phyloP scores from a whole-genome alignment of 2,888 invertebrate genomes.

The Anorthoa munda region DNA sequence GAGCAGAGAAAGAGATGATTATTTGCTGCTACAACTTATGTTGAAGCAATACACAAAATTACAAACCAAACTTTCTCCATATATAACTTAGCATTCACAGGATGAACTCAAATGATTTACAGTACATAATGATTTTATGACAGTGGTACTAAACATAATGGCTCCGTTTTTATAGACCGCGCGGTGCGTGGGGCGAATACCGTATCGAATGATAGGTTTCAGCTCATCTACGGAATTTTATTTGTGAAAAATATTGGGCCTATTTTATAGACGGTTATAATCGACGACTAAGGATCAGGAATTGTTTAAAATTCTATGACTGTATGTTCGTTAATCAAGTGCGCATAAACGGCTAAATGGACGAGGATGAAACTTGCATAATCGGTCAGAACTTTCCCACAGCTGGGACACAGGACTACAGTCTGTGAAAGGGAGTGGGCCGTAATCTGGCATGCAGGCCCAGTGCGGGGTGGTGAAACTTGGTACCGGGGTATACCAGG shows the following conservation, averaged over 20 bases:
- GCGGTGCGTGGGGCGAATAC: constrained; percentile 24
- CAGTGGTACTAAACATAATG: constrained; percentile 50
- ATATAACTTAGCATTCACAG: constrained; percentile 32
- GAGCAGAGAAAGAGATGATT: too few species aligned
- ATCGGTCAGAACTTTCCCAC: too few species aligned
- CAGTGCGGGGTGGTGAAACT: too few species aligned
- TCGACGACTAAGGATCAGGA: too few species aligned
- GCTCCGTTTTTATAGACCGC: constrained; percentile 41
- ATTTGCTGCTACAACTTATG: neutral
- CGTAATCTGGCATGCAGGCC: too few species aligned
- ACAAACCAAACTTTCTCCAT: constrained; percentile 1
- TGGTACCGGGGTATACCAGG: too few species aligned
- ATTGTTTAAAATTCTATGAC: too few species aligned
- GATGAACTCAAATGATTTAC: constrained; percentile 45
- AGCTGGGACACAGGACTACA: too few species aligned
- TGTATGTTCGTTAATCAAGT: too few species aligned
- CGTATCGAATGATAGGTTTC: constrained; percentile 16
- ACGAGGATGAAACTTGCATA: too few species aligned
- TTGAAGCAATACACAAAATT: neutral
- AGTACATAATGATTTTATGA: constrained; percentile 60
- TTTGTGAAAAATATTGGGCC: neutral
- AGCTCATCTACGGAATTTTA: constrained; percentile 10
- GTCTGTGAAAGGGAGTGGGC: too few species aligned
- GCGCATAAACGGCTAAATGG: too few species aligned
- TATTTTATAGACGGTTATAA: neutral